Percentiles rank a stretch among this genome's conserved stretches.
Conservation (phyloP, 2,113 vertebrate genomes). For the Xiphophorus hellerii region DNA sequence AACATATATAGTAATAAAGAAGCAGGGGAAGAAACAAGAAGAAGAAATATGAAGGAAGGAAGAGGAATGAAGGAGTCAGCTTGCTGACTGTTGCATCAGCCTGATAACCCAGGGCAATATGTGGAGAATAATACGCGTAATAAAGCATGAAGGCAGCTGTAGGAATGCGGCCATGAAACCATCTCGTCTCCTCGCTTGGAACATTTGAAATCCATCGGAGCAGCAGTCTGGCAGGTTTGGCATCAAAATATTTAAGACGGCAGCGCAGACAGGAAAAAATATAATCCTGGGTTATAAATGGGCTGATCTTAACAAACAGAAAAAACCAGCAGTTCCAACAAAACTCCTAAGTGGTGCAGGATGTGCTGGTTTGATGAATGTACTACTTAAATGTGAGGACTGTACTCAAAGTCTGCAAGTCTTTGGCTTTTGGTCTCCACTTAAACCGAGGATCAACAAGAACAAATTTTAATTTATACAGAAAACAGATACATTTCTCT, state of each 20-base stretch:
- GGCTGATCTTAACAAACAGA: not conserved
- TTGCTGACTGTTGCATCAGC: conserved; percentile 73
- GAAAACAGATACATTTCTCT: too few species aligned
- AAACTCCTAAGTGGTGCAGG: not conserved
- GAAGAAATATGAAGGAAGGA: conserved; percentile 35
- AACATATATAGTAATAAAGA: not conserved
- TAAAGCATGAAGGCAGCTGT: conserved; percentile 60
- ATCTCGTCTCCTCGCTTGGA: conserved; percentile 45
- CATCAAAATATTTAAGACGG: conserved; percentile 2
- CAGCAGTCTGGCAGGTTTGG: conserved; percentile 48
- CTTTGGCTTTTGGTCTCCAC: not conserved
- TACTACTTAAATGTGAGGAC: not conserved
- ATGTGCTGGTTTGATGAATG: not conserved
- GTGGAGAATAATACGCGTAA: conserved; percentile 68
- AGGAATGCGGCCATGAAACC: conserved; percentile 58
- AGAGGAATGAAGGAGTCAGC: conserved; percentile 39
- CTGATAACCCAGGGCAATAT: conserved; percentile 62
- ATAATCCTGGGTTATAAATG: conserved; percentile 48
- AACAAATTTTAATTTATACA: too few species aligned
- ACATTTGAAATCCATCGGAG: conserved; percentile 39
- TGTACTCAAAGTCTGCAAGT: not conserved
- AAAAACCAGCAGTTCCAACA: not conserved
- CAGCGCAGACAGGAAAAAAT: conserved; percentile 5
- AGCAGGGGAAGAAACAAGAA: conserved; percentile 3
- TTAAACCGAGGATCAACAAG: too few species aligned